Conservation (phyloP, 2,113 vertebrate species). For the Catagonus wagneri region DNA sequence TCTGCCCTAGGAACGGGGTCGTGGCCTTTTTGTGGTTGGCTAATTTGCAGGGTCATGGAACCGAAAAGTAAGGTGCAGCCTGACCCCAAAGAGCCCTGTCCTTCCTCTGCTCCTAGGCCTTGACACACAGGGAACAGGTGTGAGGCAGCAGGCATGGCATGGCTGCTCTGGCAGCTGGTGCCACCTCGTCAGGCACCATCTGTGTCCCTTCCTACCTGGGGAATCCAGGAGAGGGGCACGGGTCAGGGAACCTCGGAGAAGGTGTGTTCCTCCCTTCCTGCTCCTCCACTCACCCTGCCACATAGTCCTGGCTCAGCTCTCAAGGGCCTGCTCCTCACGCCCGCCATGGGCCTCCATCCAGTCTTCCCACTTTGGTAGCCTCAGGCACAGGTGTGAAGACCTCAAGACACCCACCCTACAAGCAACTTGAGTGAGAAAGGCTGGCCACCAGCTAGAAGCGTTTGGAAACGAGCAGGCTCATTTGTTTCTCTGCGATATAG, state of each 20-base stretch:
- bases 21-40: not conserved
- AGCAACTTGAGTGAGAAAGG: not conserved
- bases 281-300: not conserved
- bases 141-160: not conserved
- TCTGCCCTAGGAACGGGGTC: not conserved
- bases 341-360: not conserved
- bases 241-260: not conserved
- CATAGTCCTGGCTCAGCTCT: conserved; percentile 84
- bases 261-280: not conserved
- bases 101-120: not conserved
- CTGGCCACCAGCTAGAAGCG: not conserved
- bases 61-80: conserved; percentile 2
- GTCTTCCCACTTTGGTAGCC: not conserved
- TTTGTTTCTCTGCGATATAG: not conserved
- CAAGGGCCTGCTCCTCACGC: conserved; percentile 87
- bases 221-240: not conserved
- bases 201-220: not conserved
- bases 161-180: not conserved
- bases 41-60: not conserved
- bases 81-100: not conserved
- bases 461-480: not conserved
- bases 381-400: not conserved
- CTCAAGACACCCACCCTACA: not conserved
- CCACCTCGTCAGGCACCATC: not conserved
- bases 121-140: not conserved